Evolutionary conservation across 1,140 invertebrate genomes (phyloP).

Genomic region (Diplogasteroides magnus): DNA sequence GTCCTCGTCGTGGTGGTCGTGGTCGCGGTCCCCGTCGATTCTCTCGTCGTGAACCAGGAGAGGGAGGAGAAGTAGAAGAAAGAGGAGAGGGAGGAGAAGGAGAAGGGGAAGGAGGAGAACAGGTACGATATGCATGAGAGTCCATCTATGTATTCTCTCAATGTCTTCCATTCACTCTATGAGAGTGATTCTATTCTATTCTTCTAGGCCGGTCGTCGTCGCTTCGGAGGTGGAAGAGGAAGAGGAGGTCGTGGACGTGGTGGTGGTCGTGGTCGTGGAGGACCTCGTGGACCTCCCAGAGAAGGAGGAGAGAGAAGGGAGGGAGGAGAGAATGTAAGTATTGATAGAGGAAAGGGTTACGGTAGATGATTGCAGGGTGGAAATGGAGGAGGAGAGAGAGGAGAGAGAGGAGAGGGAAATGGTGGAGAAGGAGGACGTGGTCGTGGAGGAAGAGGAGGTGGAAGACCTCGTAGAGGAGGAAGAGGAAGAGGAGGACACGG

Average conservation of each 20-base stretch:
- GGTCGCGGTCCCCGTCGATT: slow-evolving; percentile 29
- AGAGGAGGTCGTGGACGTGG: slow-evolving; percentile 50
- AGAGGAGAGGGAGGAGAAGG: background rate
- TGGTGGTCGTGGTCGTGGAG: slow-evolving; percentile 37
- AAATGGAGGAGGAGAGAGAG: background rate
- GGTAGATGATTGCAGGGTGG: background rate
- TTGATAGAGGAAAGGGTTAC: background rate
- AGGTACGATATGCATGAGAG: background rate
- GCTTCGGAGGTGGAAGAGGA: slow-evolving; percentile 31
- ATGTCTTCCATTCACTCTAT: too few relatives aligned
- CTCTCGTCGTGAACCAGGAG: slow-evolving; percentile 30
- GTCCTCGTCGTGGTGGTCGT: slow-evolving; percentile 44
- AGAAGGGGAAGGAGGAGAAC: background rate
- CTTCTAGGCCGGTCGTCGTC: background rate
- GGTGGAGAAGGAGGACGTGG: slow-evolving; percentile 19
- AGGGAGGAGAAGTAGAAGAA: slow-evolving; percentile 19
- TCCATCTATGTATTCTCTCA: too few relatives aligned
- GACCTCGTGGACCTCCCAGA: slow-evolving; percentile 8
- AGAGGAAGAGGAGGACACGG: slow-evolving; percentile 20
- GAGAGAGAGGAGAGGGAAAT: slow-evolving; percentile 11
- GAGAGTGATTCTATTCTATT: background rate
- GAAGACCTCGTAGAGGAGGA: slow-evolving; percentile 18
- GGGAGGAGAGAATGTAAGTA: background rate
- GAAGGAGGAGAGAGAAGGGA: background rate
- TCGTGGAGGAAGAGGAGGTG: slow-evolving; percentile 21